Conservation (phyloP, 2,888 invertebrate genomes). For the Melinaea marsaeus region DNA sequence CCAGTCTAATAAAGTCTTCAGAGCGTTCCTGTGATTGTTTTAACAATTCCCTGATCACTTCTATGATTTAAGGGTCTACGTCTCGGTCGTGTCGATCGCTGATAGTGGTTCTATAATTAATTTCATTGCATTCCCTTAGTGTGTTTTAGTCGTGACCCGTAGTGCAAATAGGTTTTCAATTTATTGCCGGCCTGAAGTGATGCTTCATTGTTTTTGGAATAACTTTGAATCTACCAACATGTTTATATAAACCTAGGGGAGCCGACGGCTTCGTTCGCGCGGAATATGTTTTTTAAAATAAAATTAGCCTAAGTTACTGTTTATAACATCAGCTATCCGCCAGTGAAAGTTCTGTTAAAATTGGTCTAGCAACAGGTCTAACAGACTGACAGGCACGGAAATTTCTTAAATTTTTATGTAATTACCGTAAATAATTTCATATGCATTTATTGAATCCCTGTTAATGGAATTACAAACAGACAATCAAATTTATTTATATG, state of each 20-base stretch:
- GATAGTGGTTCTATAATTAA: slow-evolving; percentile 44
- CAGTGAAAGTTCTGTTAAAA: too few species aligned
- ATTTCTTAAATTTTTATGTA: too few species aligned
- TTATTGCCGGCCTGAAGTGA: not conserved
- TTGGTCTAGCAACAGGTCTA: too few species aligned
- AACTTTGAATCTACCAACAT: not conserved
- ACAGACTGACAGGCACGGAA: too few species aligned
- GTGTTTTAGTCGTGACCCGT: slow-evolving; percentile 33
- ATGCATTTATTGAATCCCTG: too few species aligned
- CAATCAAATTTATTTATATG: too few species aligned
- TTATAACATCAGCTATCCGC: too few species aligned
- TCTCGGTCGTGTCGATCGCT: slow-evolving; percentile 60
- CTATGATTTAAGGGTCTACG: slow-evolving; percentile 61
- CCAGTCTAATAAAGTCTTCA: slow-evolving; percentile 1
- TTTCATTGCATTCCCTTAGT: slow-evolving; percentile 32
- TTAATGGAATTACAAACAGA: too few species aligned
- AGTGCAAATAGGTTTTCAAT: slow-evolving; percentile 23
- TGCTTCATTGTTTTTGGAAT: slow-evolving; percentile 18
- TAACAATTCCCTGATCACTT: slow-evolving; percentile 28
- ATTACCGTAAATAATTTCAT: too few species aligned
- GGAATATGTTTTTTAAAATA: too few species aligned
- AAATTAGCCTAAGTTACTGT: too few species aligned
- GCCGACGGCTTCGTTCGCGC: too few species aligned
- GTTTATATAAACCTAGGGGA: not conserved
- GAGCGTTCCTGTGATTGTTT: not conserved